Base-by-base conservation (phyloP, 2,113 vertebrate genomes). In the Illadopsis cleaveri region DNA sequence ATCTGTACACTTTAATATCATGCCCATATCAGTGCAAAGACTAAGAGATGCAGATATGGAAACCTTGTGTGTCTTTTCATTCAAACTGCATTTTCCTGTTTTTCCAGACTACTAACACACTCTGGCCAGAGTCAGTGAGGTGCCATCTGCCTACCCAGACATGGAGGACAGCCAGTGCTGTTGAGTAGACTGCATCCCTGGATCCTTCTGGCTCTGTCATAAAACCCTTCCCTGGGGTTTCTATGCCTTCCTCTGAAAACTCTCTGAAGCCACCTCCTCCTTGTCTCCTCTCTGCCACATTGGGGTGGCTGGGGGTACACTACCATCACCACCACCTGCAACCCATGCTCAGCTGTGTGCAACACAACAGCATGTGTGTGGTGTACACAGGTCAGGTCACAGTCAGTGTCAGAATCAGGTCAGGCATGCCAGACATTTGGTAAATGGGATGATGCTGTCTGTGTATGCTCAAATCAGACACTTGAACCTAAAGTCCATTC, bases 41-140 rank as follows among this genome's bases (percentile, higher is more conserved):
- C 12, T 70, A 47, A 66, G 11, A 10, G n/a, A 83, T 1, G 1
- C 15, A 61, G n/a, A 47, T 44, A 44, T 27, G 51, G 48, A 76
- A 92, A 38, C 0, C 0, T 12, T 31, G 30, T n/a, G 12, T 28
- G 50, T 61, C 5, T 47, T 9, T 17, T 61, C 3, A 4, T 33
- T 33, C 65, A 75, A 56, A 71, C 5, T 66, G 7, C 28, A 31
- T 35, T 62, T 9, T 68, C 23, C 48, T 81, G 22, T 62, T 44
- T 57, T 77, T 38, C 33, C 37, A 77, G 24, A 14, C n/a, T 68
- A 25, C 35, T 28, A 53, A 76, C 68, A n/a, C 15, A 23, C 42
- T 15, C 17, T 30, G 38, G 10, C 3, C 19, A 81, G 53, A 76
- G 51, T 9, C 31, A 18, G 15, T 35, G 37, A 58, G 9, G 10